These are phyloP conservation scores for Pampusana beccarii DNA, from an alignment of 2,113 vertebrate genomes.

Conservation along the genomic window DNA sequence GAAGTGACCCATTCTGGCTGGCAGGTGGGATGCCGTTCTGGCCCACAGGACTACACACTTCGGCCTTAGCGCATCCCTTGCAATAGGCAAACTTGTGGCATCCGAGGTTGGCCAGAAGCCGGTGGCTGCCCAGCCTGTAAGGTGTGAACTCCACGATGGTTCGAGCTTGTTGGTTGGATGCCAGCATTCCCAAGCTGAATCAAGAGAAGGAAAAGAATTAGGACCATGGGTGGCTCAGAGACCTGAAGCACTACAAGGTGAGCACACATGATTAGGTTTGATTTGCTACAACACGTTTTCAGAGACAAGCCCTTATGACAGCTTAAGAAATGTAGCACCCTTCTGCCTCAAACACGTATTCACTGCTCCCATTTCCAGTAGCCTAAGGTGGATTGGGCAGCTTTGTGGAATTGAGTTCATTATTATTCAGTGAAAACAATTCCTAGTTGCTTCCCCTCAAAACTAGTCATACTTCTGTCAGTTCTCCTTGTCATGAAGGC, in stretches of 20 bases:
- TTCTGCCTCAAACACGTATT: neutral
- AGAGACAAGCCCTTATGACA: neutral
- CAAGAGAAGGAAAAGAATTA: neutral
- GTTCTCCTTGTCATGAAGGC: constrained; percentile 1
- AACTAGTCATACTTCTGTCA: constrained; percentile 24
- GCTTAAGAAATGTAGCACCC: neutral
- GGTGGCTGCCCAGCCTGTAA: constrained; percentile 42
- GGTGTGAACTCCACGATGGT: constrained; percentile 29
- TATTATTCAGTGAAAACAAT: neutral
- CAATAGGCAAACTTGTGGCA: constrained; percentile 65
- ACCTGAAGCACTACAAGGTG: fast-evolving
- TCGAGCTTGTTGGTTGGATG: constrained; percentile 43
- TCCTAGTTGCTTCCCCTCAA: constrained; percentile 25
- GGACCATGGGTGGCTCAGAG: neutral
- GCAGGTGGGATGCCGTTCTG: neutral
- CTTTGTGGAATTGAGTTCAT: neutral
- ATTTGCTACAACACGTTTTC: neutral
- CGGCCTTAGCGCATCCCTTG: constrained; percentile 12
- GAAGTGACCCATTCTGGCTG: neutral
- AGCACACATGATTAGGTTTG: fast-evolving
- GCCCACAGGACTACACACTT: neutral
- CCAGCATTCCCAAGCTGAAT: constrained; percentile 16
- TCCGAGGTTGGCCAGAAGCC: constrained; percentile 41
- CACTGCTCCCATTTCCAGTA: neutral
- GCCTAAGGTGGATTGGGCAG: neutral